Conservation (phyloP, 2,797 vertebrate species). For the Eupleurogrammus muticus region DNA sequence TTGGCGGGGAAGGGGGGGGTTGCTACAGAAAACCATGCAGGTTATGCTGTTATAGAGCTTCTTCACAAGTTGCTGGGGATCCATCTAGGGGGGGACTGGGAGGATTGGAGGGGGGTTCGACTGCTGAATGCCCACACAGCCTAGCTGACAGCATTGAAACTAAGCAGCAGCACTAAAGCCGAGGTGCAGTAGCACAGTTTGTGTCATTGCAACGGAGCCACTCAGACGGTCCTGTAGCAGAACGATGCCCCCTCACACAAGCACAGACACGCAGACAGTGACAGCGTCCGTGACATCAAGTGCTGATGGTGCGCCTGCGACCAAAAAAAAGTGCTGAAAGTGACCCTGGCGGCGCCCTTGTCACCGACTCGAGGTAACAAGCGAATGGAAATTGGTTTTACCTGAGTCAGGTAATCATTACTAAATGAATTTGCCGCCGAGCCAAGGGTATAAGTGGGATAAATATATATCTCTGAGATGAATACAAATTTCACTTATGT, state of each 20-base stretch:
- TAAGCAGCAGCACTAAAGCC: slow-evolving; percentile 55
- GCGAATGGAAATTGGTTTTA: slow-evolving; percentile 91
- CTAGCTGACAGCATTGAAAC: slow-evolving; percentile 72
- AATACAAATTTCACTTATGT: slow-evolving; percentile 90
- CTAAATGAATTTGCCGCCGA: slow-evolving; percentile 90
- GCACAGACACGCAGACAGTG: slow-evolving; percentile 7
- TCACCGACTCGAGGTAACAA: slow-evolving; percentile 85
- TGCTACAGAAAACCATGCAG: too few relatives aligned
- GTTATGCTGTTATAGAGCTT: too few relatives aligned
- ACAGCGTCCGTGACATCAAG: slow-evolving; percentile 80
- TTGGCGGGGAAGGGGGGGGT: slow-evolving; percentile 36
- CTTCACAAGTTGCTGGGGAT: too few relatives aligned
- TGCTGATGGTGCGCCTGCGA: slow-evolving; percentile 84
- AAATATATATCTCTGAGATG: slow-evolving; percentile 85
- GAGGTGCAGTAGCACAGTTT: slow-evolving; percentile 48
- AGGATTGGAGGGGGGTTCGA: slow-evolving; percentile 41
- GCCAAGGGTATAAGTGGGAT: slow-evolving; percentile 82
- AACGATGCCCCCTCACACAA: slow-evolving; percentile 21
- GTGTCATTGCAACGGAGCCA: slow-evolving; percentile 51
- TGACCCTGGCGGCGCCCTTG: slow-evolving; percentile 89
- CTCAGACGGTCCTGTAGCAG: slow-evolving; percentile 48
- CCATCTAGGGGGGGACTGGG: too few relatives aligned
- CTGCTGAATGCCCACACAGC: slow-evolving; percentile 64
- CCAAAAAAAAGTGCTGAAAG: slow-evolving; percentile 88
- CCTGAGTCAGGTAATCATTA: slow-evolving; percentile 94